Conservation (phyloP, 35 echinoderm and acorn worm genomes). For the Holothuria glaberrima region DNA sequence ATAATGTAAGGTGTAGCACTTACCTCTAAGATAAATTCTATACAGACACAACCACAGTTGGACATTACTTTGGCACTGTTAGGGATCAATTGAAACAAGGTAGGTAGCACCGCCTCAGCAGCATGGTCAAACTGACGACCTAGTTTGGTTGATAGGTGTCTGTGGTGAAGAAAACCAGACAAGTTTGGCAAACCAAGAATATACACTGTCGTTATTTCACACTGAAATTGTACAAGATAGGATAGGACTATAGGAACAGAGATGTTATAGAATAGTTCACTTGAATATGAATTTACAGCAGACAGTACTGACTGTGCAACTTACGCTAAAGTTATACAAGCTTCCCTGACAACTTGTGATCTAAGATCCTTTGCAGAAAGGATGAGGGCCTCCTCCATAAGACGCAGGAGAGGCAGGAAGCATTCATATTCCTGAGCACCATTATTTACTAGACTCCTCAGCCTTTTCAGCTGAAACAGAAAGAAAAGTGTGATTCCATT, state of each 20-base stretch:
- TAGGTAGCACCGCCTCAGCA: slow-evolving; percentile 80
- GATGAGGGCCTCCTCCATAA: slow-evolving; percentile 82
- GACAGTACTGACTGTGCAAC: slow-evolving; percentile 4
- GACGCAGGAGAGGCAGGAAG: slow-evolving; percentile 71
- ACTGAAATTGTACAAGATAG: no score
- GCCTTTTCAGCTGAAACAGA: slow-evolving; percentile 84
- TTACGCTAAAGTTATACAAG: slow-evolving; percentile 97
- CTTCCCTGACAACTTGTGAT: slow-evolving; percentile 94
- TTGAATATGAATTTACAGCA: no score
- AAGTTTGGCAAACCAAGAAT: not conserved
- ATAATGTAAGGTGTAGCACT: not conserved
- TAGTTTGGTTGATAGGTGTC: slow-evolving; percentile 78
- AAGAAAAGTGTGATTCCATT: slow-evolving; percentile 24
- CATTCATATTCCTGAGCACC: slow-evolving; percentile 90
- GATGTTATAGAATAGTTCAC: no score
- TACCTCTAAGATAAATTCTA: slow-evolving; percentile 88
- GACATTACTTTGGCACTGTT: slow-evolving; percentile 99
- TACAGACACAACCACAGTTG: slow-evolving; percentile 83
- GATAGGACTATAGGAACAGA: no score
- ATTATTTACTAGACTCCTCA: slow-evolving; percentile 83
- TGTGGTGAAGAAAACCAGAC: slow-evolving; percentile 37
- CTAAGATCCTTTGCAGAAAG: slow-evolving; percentile 94
- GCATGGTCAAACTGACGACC: slow-evolving; percentile 93
- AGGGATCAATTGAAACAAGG: slow-evolving; percentile 79
- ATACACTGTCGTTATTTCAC: no score